Conservation (phyloP, 2,888 invertebrate genomes). For the Rhyacophila evoluta region DNA sequence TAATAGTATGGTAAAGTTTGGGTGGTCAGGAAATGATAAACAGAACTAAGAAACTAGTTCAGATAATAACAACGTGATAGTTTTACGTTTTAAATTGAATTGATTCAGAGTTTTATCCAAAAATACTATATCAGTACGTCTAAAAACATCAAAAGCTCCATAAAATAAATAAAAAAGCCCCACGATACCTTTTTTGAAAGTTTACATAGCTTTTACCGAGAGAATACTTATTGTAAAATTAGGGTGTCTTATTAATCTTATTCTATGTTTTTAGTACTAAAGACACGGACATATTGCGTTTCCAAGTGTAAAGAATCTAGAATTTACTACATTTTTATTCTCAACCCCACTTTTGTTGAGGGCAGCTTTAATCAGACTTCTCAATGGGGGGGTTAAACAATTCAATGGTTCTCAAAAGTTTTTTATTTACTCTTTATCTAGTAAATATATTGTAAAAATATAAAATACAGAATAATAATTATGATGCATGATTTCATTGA, state of each 20-base stretch:
- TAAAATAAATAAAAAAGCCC: neutral
- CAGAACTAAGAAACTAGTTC: too few relatives aligned
- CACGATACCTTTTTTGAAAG: neutral
- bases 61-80: too few relatives aligned
- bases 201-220: neutral
- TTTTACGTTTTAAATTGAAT: too few relatives aligned
- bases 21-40: too few relatives aligned
- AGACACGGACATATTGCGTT: neutral
- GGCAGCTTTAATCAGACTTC: constrained; percentile 35
- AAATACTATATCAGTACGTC: too few relatives aligned
- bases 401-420: constrained; percentile 9
- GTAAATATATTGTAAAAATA: too few relatives aligned
- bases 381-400: constrained; percentile 31
- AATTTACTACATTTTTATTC: constrained; percentile 33
- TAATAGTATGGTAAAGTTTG: too few relatives aligned
- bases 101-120: too few relatives aligned
- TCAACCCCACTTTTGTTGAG: constrained; percentile 35
- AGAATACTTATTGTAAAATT: neutral
- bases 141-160: neutral
- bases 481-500: too few relatives aligned
- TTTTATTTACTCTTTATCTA: too few relatives aligned
- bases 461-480: too few relatives aligned
- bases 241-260: neutral
- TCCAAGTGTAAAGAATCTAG: constrained; percentile 2
- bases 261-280: neutral